Base-by-base conservation (phyloP, 2,113 vertebrate species). In the Chauna torquata region DNA sequence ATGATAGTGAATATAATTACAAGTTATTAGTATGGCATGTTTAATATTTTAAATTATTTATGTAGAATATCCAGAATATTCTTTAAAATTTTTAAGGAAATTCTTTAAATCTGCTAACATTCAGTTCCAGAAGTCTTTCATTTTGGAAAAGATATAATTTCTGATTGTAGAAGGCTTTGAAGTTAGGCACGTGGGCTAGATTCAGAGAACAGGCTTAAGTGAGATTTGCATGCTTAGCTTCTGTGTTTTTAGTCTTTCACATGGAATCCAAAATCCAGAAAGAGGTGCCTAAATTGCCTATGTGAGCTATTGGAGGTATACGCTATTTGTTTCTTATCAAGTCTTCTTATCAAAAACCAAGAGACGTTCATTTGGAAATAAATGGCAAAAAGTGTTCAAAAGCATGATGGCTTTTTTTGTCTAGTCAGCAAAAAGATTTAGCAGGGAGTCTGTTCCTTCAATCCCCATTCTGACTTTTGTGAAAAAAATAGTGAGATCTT, bases 11-110 rank as follows among this genome's bases (percentile, higher is more conserved):
- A 7, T 7, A 18, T 19, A 65, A 61, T 32, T 65, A 36, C 55
- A 90, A 54, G 5, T 8, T 57, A 15, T 1, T 64, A 9, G 17
- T 72, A 0, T 40, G 74, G 1, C 40, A 11, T 62, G 27, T 6
- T 42, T 82, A 66, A 12, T 62, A 20, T 38, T 79, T 47, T 38
- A 45, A 55, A 19, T 45, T 52, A n/a, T 6, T 72, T 45, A 1
- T 1, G 4, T 64, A 32, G 12, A 55, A 19, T 59, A 59, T 47
- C 3, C n/a, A 44, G 16, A 54, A 55, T 55, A 32, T 32, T 64
- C 9, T 54, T 32, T 11, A 25, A 22, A 40, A 30, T 59, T 59
- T 8, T 58, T 47, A 9, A 50, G 27, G 32, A 85, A 65, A n/a
- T 44, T 78, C 7, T 45, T 30, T 44, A 62, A 30, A 2, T 55